Evolutionary conservation across 2,888 invertebrate genomes (phyloP).

Genomic region (Tromatobia lineatoria): DNA sequence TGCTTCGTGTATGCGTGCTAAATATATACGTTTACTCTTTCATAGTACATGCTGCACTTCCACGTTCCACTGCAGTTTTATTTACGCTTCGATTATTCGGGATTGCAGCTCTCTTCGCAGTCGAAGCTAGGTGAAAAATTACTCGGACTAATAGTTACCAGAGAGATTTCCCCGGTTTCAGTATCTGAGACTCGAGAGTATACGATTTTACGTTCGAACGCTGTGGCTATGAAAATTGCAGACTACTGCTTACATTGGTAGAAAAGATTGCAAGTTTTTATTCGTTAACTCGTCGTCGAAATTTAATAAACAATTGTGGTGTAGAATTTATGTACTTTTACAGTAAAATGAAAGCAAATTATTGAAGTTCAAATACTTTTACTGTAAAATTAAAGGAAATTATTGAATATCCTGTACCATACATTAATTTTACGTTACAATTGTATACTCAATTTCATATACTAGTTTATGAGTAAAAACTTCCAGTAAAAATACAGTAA

Average conservation of each 20-base stretch:
- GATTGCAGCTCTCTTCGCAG: constrained; percentile 8
- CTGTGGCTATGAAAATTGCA: constrained; percentile 63
- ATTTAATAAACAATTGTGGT: no score
- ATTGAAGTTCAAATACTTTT: no score
- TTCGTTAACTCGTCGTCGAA: no score
- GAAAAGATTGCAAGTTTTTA: no score
- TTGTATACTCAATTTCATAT: no score
- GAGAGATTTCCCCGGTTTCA: constrained; percentile 52
- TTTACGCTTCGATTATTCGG: constrained; percentile 27
- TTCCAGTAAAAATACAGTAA: no score
- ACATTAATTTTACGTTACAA: no score
- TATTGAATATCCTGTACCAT: no score
- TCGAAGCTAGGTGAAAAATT: constrained; percentile 37
- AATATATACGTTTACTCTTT: constrained; percentile 25
- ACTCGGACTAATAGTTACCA: constrained; percentile 49
- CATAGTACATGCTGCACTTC: background rate
- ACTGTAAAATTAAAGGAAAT: no score
- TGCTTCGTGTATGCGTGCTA: constrained; percentile 16
- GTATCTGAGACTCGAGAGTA: constrained; percentile 22
- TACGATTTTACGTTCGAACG: constrained; percentile 53
- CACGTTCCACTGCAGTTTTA: constrained; percentile 11
- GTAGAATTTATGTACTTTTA: no score
- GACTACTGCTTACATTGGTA: constrained; percentile 26
- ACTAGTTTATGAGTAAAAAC: no score
- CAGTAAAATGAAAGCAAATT: no score